These are phyloP conservation scores for Lasioglossum pauxillum DNA, from an alignment of 2,888 invertebrate genomes.

Conservation along the genomic window DNA sequence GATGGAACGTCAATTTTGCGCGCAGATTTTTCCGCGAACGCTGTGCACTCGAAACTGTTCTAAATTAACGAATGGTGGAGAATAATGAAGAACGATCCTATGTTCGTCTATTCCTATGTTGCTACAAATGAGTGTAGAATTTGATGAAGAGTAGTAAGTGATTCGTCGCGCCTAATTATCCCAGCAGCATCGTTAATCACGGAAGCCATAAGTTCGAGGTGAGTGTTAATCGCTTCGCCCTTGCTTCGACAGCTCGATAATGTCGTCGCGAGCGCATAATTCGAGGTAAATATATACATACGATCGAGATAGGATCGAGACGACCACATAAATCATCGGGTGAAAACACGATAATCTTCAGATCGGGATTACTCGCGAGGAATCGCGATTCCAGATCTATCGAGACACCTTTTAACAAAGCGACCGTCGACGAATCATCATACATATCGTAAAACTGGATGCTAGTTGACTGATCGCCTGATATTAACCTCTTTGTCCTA, in stretches of 20 bases:
- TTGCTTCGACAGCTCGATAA: conserved; percentile 27
- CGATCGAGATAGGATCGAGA: conserved; percentile 37
- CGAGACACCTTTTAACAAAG: conserved; percentile 5
- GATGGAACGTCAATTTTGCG: neutral
- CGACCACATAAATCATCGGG: conserved; percentile 46
- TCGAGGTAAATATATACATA: conserved; percentile 35
- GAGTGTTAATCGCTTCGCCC: conserved; percentile 39
- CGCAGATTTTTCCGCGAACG: neutral
- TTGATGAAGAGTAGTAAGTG: neutral
- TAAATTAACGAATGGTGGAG: neutral
- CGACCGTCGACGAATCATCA: neutral
- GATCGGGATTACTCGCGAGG: conserved; percentile 43
- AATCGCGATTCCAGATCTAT: conserved; percentile 25
- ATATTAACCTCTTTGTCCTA: neutral
- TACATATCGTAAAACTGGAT: conserved; percentile 1
- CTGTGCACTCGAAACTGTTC: neutral
- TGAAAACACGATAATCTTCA: conserved; percentile 31
- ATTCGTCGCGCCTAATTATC: conserved; percentile 35
- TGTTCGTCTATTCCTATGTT: neutral
- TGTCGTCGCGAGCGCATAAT: conserved; percentile 21
- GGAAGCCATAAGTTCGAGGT: conserved; percentile 29
- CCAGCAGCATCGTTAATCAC: conserved; percentile 26
- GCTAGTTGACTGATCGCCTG: neutral
- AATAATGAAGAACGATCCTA: neutral
- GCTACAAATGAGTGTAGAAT: neutral